A percentile compares a stretch with the other conserved stretches of the same genome.
Conservation (phyloP, 2,113 vertebrate genomes). For the human (Homo sapiens) region DNA sequence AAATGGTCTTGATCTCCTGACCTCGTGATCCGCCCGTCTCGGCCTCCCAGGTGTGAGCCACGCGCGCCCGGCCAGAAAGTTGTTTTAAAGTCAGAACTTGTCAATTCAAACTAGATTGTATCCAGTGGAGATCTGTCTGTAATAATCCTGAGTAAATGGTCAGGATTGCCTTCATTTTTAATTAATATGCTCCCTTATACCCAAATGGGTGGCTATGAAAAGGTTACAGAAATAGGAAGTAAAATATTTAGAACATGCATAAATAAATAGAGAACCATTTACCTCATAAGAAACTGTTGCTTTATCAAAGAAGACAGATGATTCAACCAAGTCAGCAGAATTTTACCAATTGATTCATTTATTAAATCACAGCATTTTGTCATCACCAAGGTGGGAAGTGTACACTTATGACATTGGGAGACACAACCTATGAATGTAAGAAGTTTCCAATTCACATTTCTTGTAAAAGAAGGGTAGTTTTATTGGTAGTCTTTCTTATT, state of each 20-base stretch:
- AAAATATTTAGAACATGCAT: background rate
- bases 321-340: background rate
- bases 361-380: background rate
- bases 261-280: background rate
- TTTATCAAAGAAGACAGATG: background rate
- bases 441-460: background rate
- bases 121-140: background rate
- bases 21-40: too few species aligned
- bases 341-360: background rate
- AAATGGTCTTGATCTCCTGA: too few species aligned
- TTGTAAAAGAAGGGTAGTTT: background rate
- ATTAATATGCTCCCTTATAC: background rate
- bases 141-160: background rate
- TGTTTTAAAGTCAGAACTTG: background rate
- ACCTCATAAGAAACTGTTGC: background rate
- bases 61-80: too few species aligned
- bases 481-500: background rate
- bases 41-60: too few species aligned
- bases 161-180: background rate
- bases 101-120: background rate
- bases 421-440: background rate
- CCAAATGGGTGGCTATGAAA: background rate
- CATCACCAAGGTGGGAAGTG: background rate
- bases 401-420: background rate
- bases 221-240: background rate